These are phyloP conservation scores for Xylocampa areola DNA, from an alignment of 2,888 invertebrate genomes.

Conservation along the genomic window DNA sequence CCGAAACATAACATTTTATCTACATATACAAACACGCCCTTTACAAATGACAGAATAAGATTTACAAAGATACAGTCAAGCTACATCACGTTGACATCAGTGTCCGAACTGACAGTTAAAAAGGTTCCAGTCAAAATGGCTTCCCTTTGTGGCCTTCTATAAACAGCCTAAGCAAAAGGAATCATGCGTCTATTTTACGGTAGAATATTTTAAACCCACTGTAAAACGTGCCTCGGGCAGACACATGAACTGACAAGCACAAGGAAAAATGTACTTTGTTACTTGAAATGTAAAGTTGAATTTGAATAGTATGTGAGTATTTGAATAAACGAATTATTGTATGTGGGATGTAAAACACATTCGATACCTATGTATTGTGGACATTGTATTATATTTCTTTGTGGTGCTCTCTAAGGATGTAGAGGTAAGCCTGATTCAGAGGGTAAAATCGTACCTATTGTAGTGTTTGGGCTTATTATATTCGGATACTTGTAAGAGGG, in stretches of 20 bases:
- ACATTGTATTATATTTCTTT: conserved; percentile 52
- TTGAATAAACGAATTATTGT: conserved; percentile 42
- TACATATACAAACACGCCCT: conserved; percentile 5
- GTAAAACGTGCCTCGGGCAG: conserved; percentile 26
- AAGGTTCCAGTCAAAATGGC: conserved; percentile 33
- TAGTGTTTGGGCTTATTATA: conserved; percentile 26
- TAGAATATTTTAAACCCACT: conserved; percentile 47
- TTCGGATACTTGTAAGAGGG: conserved; percentile 16
- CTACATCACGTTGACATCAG: conserved; percentile 17
- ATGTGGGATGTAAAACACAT: conserved; percentile 44
- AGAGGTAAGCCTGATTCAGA: conserved; percentile 39
- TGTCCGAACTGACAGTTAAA: conserved; percentile 44
- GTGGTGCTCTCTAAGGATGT: conserved; percentile 32
- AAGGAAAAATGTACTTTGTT: background rate
- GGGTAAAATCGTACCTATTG: conserved; percentile 28
- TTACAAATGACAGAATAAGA: conserved; percentile 32
- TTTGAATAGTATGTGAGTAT: background rate
- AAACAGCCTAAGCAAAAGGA: conserved; percentile 22
- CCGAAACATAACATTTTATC: conserved; percentile 3
- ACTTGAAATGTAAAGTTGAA: background rate
- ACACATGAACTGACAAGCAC: background rate
- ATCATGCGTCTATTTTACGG: conserved; percentile 41
- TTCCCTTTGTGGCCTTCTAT: conserved; percentile 39
- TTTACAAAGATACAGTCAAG: conserved; percentile 43
- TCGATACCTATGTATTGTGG: conserved; percentile 49